Base-by-base conservation (phyloP, 1,140 invertebrate species). In the Lycorma delicatula region DNA sequence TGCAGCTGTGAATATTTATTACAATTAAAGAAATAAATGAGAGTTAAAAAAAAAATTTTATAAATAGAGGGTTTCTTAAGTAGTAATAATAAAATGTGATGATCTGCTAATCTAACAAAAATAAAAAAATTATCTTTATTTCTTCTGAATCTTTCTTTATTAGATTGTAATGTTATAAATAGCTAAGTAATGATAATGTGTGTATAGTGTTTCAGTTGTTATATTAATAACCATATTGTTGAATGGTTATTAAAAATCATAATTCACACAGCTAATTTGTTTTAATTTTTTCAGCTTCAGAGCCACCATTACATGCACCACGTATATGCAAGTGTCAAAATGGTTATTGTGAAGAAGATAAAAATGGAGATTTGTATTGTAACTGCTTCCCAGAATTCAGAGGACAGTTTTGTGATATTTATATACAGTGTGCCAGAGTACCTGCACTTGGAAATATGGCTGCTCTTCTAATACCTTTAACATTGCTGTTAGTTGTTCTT, bases 301-400 rank as follows among this genome's bases (percentile, higher is more conserved):
- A 96, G 71, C 68, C 79, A 18, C 78, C 81, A n/a, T 81, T 85
- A 60, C 80, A 90, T 0, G 74, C 79, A 11, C 92, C 92, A 0
- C 73, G 81, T 54, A 77, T 84, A 2, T 97, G 93, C 66, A 78
- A 75, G 13, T 97, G 93, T 71, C 78, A 86, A 69, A 94, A 97
- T 69, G 89, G 90, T 28, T 93, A 93, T n/a, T 97, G 93, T 73
- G 67, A 74, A 5, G 81, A 84, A 60, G 62, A 66, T 0, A 57
- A 53, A n/a, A 71, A 60, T 31, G 71, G 75, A 25, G 76, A 79
- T 26, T 68, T 90, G 22, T 59, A 66, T 1, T 93, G 91, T 68
- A 72, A 75, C 12, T 95, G 92, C 72, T 75, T 77, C 1, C 69
- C 78, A 25, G 79, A 83, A 59, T 89, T 81, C 69, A 74, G 75